phyloP scores from a whole-genome alignment of 2,888 invertebrate genomes.

The Lucinisca nassula region DNA sequence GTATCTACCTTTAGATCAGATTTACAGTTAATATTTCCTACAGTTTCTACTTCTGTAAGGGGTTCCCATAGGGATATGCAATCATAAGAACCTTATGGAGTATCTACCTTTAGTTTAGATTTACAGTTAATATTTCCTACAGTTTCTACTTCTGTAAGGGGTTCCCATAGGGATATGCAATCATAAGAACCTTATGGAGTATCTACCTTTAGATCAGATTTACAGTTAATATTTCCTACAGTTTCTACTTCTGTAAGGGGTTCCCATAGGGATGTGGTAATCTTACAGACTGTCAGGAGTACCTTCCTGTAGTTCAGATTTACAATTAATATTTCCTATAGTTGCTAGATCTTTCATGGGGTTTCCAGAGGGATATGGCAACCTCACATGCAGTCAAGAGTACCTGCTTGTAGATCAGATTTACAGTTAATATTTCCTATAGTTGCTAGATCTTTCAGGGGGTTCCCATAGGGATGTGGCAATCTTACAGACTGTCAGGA shows the following conservation, averaged over 20 bases:
- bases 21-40: no score
- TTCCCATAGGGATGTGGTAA: slow-evolving; percentile 88
- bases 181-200: no score
- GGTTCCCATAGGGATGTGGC: slow-evolving; percentile 88
- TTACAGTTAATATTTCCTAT: slow-evolving; percentile 89
- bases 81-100: no score
- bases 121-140: no score
- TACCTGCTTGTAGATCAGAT: slow-evolving; percentile 89
- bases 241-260: slow-evolving; percentile 88
- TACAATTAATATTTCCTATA: slow-evolving; percentile 89
- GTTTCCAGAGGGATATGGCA: no score
- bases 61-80: no score
- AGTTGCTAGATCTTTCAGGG: slow-evolving; percentile 87
- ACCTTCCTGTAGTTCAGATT: slow-evolving; percentile 89
- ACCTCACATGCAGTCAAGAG: no score
- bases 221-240: slow-evolving; percentile 89
- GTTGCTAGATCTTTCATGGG: slow-evolving; percentile 88
- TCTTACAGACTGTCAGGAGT: slow-evolving; percentile 88
- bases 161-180: no score
- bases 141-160: no score
- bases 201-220: slow-evolving; percentile 89
- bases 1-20: no score
- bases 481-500: slow-evolving; percentile 88
- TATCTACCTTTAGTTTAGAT: no score
- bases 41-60: no score